A percentile compares a stretch with the other conserved stretches of the same genome.
These are phyloP conservation scores for Xestia sexstrigata DNA, from an alignment of 2,888 invertebrate species.

Conservation along the genomic window DNA sequence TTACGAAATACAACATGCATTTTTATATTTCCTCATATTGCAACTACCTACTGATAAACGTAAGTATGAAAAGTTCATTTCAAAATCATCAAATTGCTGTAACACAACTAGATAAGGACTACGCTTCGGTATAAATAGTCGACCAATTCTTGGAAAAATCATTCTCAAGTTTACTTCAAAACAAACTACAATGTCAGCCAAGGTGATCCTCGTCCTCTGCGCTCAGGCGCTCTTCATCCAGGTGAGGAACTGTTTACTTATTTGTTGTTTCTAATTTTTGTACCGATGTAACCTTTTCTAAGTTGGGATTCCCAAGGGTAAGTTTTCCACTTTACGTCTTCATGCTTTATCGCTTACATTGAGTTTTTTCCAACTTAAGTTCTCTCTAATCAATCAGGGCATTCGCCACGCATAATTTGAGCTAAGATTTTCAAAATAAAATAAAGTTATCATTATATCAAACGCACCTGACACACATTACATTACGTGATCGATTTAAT, in stretches of 20 bases:
- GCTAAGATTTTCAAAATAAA: too few relatives aligned
- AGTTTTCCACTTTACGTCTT: too few relatives aligned
- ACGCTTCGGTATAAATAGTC: background rate
- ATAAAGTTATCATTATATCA: too few relatives aligned
- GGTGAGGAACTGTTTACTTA: background rate
- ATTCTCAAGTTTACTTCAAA: background rate
- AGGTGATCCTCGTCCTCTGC: constrained; percentile 24
- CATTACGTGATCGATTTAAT: background rate
- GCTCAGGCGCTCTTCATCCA: constrained; percentile 19
- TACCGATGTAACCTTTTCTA: background rate
- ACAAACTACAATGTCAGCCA: constrained; percentile 22
- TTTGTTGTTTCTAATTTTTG: too few relatives aligned
- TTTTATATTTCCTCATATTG: constrained; percentile 9
- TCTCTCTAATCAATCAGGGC: too few relatives aligned
- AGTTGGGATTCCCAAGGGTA: too few relatives aligned
- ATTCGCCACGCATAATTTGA: too few relatives aligned
- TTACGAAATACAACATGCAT: background rate
- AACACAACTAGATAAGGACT: constrained; percentile 2
- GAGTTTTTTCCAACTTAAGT: too few relatives aligned
- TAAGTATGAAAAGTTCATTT: background rate
- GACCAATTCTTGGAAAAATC: background rate
- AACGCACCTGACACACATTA: background rate
- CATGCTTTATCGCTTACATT: too few relatives aligned
- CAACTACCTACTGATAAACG: constrained; percentile 1
- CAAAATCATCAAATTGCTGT: constrained; percentile 15